Conservation (phyloP, 2,113 vertebrate species). For the Laterallus jamaicensis region DNA sequence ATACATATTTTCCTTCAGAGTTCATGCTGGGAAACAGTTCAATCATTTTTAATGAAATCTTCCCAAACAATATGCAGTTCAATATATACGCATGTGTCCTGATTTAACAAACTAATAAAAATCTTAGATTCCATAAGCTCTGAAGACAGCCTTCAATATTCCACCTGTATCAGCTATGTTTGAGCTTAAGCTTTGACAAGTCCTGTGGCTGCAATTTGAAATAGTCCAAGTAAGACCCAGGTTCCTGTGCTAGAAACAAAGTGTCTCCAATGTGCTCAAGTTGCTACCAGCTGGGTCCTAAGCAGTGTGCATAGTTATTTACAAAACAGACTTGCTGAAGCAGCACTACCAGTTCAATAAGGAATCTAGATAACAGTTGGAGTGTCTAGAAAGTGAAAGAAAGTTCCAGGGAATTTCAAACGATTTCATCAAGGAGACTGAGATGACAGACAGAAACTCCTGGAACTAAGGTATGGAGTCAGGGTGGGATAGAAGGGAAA, state of each 20-base stretch:
- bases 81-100: not conserved
- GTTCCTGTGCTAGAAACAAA: not conserved
- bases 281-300: not conserved
- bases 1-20: rapidly evolving
- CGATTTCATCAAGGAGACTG: not conserved
- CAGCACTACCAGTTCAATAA: not conserved
- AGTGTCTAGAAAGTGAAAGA: not conserved
- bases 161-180: rapidly evolving
- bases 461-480: not conserved
- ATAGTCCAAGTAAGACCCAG: not conserved
- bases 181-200: not conserved
- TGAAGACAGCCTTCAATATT: not conserved
- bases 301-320: not conserved
- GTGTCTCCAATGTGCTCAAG: not conserved
- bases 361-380: not conserved
- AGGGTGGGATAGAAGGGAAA: not conserved
- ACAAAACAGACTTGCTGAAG: not conserved
- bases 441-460: not conserved
- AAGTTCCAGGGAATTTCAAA: not conserved
- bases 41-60: not conserved
- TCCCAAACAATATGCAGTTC: not conserved
- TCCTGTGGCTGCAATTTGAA: not conserved
- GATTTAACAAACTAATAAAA: not conserved
- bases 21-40: not conserved
- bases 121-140: not conserved